Base-by-base conservation (phyloP, 2,888 invertebrate genomes). In the Latrodectus hesperus region DNA sequence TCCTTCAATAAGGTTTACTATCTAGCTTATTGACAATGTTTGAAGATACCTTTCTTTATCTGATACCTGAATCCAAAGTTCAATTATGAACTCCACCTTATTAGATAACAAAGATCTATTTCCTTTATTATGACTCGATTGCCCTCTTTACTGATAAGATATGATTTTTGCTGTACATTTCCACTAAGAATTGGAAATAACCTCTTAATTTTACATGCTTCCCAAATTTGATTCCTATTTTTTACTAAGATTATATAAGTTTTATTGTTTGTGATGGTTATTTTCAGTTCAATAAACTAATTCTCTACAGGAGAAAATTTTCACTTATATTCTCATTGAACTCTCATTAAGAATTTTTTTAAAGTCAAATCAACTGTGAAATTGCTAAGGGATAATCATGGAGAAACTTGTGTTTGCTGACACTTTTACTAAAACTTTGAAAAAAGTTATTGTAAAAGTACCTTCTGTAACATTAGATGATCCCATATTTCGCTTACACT, bases 381-480 rank as follows among this genome's bases (percentile, higher is more conserved):
- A 60, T n/a, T 60, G 60, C n/a, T 60, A 60, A 38, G 6, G 38
- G 38, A 60, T 12, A 67, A 81, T 38, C 55, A 89, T 89, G 89
- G 89, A 89, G 38, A 87, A 89, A 80, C 68, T 89, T 52, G 22
- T 89, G 9, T 86, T 89, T 76, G 86, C 83, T 22, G 89, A 89
- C 76, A 77, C 78, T 16, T 85, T 88, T 26, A 84, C 79, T 6
- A 84, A 89, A 71, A 82, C 85, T n/a, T 81, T 84, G 22, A 76
- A 82, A 68, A 75, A 75, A 17, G 76, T 78, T 10, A 65, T 81
- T 60, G 12, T 81, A 49, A 87, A 85, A 22, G 73, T 88, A n/a
- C 82, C 82, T 64, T 51, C 17, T 51, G 86, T 97, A 90, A 94
- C 95, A 92, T 96, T 95, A 85, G 98, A 98, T 92, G 96, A 96